These are phyloP conservation scores for Ochotona princeps DNA, from an alignment of 2,113 vertebrate species.

Conservation along the genomic window DNA sequence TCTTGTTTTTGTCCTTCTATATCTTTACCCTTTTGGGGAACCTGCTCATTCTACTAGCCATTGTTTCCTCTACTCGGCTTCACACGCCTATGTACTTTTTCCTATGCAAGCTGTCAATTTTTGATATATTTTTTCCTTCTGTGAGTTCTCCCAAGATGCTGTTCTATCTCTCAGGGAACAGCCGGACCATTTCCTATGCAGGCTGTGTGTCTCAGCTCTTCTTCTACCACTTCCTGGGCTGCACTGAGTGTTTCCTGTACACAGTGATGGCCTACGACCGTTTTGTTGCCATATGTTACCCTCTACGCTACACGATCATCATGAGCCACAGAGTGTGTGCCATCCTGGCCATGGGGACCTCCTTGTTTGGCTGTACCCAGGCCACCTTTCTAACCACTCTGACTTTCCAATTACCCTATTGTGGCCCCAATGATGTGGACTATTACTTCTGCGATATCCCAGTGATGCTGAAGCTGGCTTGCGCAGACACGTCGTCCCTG, in stretches of 20 bases:
- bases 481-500: too few relatives aligned
- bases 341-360: conserved; percentile 62
- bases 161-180: too few relatives aligned
- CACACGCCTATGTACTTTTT: conserved; percentile 82
- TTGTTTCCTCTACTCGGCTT: conserved; percentile 54
- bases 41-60: conserved; percentile 72
- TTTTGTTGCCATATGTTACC: conserved; percentile 79
- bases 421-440: too few relatives aligned
- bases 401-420: too few relatives aligned
- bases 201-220: too few relatives aligned
- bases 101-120: conserved; percentile 28
- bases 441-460: too few relatives aligned
- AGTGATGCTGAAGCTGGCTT: too few relatives aligned
- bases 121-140: too few relatives aligned
- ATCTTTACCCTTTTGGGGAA: conserved; percentile 73
- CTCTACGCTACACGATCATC: conserved; percentile 66
- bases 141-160: too few relatives aligned
- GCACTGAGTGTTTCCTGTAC: conserved; percentile 74
- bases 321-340: conserved; percentile 66
- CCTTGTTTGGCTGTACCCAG: conserved; percentile 65
- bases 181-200: too few relatives aligned
- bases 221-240: conserved; percentile 53
- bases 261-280: conserved; percentile 80
- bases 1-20: conserved; percentile 76
- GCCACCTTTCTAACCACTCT: conserved; percentile 72